Percentiles rank a stretch among this genome's conserved stretches.
Evolutionary conservation across 2,113 vertebrate genomes (phyloP).

Genomic region (Zapornia atra): DNA sequence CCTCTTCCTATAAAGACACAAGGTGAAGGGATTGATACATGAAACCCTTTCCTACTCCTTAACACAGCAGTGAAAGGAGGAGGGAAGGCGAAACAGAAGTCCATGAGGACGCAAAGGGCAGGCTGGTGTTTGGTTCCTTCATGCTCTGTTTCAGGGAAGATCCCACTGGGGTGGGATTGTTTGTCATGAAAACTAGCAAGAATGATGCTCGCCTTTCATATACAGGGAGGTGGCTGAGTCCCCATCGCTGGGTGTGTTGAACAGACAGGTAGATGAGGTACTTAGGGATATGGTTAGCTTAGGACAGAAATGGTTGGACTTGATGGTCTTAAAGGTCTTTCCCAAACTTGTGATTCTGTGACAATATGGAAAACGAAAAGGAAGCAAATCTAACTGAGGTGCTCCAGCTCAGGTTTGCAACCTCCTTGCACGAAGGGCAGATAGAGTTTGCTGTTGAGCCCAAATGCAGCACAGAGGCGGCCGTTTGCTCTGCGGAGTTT

Average conservation of each 20-base stretch:
- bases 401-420: not conserved
- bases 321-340: too few relatives aligned
- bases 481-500: not conserved
- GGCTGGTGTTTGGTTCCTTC: not conserved
- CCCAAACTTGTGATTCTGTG: too few relatives aligned
- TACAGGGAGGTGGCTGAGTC: too few relatives aligned
- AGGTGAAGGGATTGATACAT: not conserved
- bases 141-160: not conserved
- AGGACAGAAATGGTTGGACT: too few relatives aligned
- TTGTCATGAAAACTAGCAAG: not conserved
- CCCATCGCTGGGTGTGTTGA: too few relatives aligned
- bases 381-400: not conserved
- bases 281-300: too few relatives aligned
- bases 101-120: not conserved
- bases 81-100: not conserved
- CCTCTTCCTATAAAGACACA: not conserved
- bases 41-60: not conserved
- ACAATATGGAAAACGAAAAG: not conserved
- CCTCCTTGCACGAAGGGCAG: not conserved
- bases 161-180: not conserved
- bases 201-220: not conserved
- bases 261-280: too few relatives aligned
- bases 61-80: not conserved
- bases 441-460: not conserved
- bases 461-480: rapidly evolving